Evolutionary conservation across 2,113 vertebrate genomes (phyloP).

Genomic region (Rhinichthys klamathensis): DNA sequence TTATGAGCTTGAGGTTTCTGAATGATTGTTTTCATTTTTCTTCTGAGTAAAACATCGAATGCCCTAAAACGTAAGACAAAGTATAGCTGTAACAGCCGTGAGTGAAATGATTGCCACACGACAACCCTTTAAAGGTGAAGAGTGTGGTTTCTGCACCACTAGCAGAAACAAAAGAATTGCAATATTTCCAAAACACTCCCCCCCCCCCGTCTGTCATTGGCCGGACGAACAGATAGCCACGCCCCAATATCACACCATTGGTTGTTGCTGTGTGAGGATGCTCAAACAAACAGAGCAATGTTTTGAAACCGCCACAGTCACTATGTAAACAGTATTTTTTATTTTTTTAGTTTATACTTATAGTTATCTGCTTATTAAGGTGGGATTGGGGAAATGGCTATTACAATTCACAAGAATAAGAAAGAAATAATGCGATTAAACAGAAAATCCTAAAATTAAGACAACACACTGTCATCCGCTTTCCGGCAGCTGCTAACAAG

Average conservation of each 20-base stretch:
- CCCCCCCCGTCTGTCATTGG: background rate
- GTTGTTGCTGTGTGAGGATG: background rate
- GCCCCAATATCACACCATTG: background rate
- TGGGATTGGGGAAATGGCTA: background rate
- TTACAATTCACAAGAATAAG: conserved; percentile 1
- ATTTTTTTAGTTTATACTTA: background rate
- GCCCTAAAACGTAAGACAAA: conserved; percentile 17
- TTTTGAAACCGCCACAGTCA: background rate
- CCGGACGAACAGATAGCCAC: background rate
- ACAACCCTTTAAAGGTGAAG: background rate
- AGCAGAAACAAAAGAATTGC: background rate
- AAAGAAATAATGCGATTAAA: conserved; percentile 22
- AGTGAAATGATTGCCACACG: background rate
- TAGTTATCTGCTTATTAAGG: background rate
- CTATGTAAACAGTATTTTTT: background rate
- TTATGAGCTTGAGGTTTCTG: conserved; percentile 14
- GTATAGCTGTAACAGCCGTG: conserved; percentile 19
- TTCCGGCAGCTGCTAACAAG: conserved; percentile 55
- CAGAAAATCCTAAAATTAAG: conserved; percentile 24
- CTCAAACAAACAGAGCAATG: background rate
- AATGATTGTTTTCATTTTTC: conserved; percentile 21
- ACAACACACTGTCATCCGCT: conserved; percentile 46
- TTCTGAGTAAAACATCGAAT: background rate
- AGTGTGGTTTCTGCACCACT: background rate
- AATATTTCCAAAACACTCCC: background rate